Percentiles rank a stretch among this genome's conserved stretches.
These are phyloP conservation scores for Sialia sialis DNA, from an alignment of 2,113 vertebrate species.

Conservation along the genomic window DNA sequence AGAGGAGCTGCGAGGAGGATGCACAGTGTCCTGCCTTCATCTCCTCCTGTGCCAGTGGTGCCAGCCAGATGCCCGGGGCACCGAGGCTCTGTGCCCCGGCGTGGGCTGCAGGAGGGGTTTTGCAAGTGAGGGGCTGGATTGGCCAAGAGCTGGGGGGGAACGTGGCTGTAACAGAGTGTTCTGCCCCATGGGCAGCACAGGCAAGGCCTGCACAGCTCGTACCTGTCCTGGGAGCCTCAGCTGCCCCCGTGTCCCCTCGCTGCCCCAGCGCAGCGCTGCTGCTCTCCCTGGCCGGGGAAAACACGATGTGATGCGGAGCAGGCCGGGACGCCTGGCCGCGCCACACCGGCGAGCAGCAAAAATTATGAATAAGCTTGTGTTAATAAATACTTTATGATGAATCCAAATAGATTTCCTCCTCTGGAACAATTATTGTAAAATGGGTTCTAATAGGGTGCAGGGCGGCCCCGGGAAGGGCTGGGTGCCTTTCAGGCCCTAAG, in stretches of 20 bases:
- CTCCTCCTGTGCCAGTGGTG: background rate
- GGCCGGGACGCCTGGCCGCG: background rate
- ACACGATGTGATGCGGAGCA: background rate
- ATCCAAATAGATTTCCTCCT: slow-evolving; percentile 60
- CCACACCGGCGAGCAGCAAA: background rate
- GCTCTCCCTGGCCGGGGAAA: background rate
- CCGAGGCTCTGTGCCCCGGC: background rate
- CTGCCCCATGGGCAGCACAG: background rate
- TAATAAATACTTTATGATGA: slow-evolving; percentile 61
- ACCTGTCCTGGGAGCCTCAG: too few relatives aligned
- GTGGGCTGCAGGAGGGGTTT: background rate
- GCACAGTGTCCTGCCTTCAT: background rate
- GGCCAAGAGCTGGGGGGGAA: background rate
- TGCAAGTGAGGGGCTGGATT: background rate
- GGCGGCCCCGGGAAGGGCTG: slow-evolving; percentile 21
- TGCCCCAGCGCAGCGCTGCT: fast-evolving
- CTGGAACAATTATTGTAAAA: slow-evolving; percentile 59
- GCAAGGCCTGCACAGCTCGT: background rate
- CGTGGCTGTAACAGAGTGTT: fast-evolving
- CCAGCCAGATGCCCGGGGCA: background rate
- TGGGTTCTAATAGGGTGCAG: slow-evolving; percentile 14
- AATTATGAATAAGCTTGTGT: slow-evolving; percentile 49
- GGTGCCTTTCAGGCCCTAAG: slow-evolving; percentile 33
- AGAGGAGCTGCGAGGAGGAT: background rate
- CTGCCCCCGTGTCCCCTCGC: background rate